These are phyloP conservation scores for Erynnis tages DNA, from an alignment of 2,888 invertebrate species.

Conservation along the genomic window DNA sequence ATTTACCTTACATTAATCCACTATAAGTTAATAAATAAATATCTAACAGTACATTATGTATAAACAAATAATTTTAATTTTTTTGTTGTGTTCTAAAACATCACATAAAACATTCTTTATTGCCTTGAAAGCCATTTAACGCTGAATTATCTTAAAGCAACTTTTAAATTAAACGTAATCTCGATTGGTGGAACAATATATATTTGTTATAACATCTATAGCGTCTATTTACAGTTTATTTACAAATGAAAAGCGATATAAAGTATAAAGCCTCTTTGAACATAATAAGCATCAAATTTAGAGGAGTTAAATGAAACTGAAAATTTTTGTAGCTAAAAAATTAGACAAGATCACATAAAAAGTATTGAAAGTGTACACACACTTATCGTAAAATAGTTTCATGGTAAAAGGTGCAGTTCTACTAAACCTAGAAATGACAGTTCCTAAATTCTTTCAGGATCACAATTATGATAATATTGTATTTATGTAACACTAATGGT, in stretches of 20 bases:
- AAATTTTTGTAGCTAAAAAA: not conserved
- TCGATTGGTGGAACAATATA: not conserved
- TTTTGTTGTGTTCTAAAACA: slow-evolving; percentile 9
- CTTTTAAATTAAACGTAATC: not conserved
- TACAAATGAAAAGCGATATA: slow-evolving; percentile 31
- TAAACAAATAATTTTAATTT: slow-evolving; percentile 11
- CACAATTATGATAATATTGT: not conserved
- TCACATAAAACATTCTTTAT: slow-evolving; percentile 2
- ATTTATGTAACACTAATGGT: slow-evolving; percentile 41
- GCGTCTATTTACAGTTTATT: slow-evolving; percentile 32
- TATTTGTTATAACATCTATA: slow-evolving; percentile 9
- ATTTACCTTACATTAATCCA: slow-evolving; percentile 41
- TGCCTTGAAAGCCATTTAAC: not conserved
- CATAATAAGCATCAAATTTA: slow-evolving; percentile 5
- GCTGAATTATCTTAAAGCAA: not conserved
- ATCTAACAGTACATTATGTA: slow-evolving; percentile 38
- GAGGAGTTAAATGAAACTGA: too few species aligned
- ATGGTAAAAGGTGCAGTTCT: slow-evolving; percentile 12
- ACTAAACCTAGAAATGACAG: not conserved
- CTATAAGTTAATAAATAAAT: slow-evolving; percentile 70
- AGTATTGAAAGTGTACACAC: too few species aligned
- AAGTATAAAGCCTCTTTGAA: slow-evolving; percentile 24
- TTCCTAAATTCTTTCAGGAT: not conserved
- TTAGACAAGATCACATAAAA: too few species aligned
- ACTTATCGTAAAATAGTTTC: not conserved